phyloP scores from a whole-genome alignment of 1,140 invertebrate genomes.

The Meloidogyne exigua region DNA sequence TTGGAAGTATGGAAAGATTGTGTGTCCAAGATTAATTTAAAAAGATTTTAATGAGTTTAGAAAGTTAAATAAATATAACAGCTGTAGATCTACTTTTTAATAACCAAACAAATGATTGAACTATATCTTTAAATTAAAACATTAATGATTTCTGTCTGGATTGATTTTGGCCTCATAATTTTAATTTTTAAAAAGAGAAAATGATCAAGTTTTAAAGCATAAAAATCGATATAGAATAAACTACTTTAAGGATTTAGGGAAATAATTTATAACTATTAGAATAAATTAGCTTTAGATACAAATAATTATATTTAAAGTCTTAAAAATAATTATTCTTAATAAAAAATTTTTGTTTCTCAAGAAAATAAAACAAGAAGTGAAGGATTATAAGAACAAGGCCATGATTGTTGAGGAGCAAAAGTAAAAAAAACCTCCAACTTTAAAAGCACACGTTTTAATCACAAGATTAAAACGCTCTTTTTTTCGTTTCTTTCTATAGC shows the following conservation, averaged over 20 bases:
- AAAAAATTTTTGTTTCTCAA: neutral
- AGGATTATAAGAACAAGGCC: neutral
- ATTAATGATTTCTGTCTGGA: neutral
- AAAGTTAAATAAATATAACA: neutral
- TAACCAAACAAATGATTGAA: neutral
- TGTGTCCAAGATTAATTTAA: neutral
- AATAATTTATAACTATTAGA: no score
- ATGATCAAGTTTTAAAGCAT: neutral
- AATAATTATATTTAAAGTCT: neutral
- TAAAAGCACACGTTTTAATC: neutral
- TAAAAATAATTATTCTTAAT: neutral
- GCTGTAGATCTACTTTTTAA: neutral
- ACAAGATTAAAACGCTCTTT: neutral
- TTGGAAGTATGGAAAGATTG: neutral
- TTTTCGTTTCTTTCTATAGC: neutral
- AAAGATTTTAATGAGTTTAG: neutral
- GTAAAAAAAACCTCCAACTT: neutral
- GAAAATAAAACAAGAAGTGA: neutral
- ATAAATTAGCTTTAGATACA: no score
- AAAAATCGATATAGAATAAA: neutral
- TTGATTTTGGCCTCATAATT: neutral
- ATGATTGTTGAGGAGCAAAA: slow-evolving; percentile 3
- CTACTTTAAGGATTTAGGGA: no score
- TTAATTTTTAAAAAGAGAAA: neutral
- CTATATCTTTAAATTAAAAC: neutral